A percentile compares a stretch with the other conserved stretches of the same genome.
Evolutionary conservation across 2,888 invertebrate genomes (phyloP).

Genomic region (Rhamnusium bicolor): DNA sequence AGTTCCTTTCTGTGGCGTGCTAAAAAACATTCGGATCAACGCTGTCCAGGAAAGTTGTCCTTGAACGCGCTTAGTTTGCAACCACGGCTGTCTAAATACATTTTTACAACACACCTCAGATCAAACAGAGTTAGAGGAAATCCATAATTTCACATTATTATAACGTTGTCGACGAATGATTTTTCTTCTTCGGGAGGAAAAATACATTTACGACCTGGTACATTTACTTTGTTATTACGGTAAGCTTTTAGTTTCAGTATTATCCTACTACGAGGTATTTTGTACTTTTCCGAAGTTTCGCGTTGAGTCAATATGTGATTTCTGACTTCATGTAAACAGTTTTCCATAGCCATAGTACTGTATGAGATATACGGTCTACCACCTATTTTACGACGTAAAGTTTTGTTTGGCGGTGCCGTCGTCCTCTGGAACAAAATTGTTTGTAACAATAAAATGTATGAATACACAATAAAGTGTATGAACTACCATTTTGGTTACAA

Average conservation of each 20-base stretch:
- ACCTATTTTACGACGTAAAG: conserved; percentile 21
- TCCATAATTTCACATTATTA: conserved; percentile 24
- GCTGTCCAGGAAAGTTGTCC: conserved; percentile 34
- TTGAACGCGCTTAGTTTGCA: conserved; percentile 11
- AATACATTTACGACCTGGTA: conserved; percentile 28
- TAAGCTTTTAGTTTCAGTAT: conserved; percentile 26
- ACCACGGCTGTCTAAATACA: conserved; percentile 23
- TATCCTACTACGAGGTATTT: conserved; percentile 29
- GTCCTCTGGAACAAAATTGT: background rate
- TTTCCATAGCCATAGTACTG: conserved; percentile 20
- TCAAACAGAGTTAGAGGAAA: conserved; percentile 29
- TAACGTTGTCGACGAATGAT: conserved; percentile 14
- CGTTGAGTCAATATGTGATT: conserved; percentile 24
- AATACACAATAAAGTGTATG: background rate
- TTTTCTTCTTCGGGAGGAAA: conserved; percentile 31
- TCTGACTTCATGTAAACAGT: conserved; percentile 22
- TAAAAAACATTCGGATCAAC: conserved; percentile 30
- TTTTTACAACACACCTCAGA: conserved; percentile 22
- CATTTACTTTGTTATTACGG: conserved; percentile 21
- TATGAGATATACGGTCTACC: conserved; percentile 20
- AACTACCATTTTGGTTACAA: conserved; percentile 15
- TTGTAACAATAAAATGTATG: conserved; percentile 7
- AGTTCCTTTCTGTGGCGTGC: conserved; percentile 22
- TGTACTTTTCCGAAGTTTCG: conserved; percentile 23
- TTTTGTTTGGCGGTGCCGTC: conserved; percentile 3